Evolutionary conservation across 2,113 vertebrate species (phyloP).

Genomic region (Plecotus auritus): DNA sequence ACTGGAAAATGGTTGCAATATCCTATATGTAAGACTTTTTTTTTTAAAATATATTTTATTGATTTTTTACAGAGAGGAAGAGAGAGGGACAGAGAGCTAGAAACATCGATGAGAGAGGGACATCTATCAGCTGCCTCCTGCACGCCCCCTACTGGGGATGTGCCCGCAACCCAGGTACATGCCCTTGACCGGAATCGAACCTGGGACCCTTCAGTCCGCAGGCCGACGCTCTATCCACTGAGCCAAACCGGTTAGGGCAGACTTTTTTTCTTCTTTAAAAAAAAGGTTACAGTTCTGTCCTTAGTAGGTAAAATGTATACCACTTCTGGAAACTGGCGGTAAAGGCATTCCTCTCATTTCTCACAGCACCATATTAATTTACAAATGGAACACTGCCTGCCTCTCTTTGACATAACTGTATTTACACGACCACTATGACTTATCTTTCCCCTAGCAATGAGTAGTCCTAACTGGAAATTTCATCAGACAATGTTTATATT

Average conservation of each 20-base stretch:
- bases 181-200: no score
- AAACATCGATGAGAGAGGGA: no score
- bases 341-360: neutral
- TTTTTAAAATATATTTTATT: no score
- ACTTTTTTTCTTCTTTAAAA: no score
- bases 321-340: neutral
- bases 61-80: no score
- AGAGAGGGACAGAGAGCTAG: no score
- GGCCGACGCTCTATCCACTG: no score
- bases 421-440: neutral
- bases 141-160: no score
- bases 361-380: neutral
- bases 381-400: neutral
- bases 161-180: no score
- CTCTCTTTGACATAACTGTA: neutral
- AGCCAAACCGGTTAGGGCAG: no score
- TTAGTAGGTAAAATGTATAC: neutral
- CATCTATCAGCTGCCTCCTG: no score
- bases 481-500: neutral
- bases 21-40: neutral
- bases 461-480: neutral
- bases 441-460: neutral
- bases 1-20: neutral
- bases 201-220: no score
- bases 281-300: neutral